Conservation (phyloP, 2,888 invertebrate genomes). For the Machimus rusticus region DNA sequence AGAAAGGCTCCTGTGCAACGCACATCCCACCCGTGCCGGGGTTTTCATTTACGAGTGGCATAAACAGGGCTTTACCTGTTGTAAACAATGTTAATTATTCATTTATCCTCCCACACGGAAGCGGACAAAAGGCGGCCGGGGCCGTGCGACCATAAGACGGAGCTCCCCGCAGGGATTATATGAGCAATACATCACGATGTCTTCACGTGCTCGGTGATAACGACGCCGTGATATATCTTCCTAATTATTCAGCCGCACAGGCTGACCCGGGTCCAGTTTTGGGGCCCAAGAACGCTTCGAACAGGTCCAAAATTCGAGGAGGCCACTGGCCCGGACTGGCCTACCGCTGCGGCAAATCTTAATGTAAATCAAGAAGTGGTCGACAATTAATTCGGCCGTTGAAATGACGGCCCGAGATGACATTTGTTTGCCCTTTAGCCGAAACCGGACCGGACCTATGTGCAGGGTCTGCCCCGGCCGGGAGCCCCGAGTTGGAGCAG, state of each 20-base stretch:
- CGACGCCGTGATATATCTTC: constrained; percentile 11
- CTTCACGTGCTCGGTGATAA: constrained; percentile 23
- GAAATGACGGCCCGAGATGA: background rate
- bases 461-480: background rate
- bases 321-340: background rate
- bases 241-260: background rate
- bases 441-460: background rate
- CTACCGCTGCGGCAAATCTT: background rate
- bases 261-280: background rate
- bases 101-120: constrained; percentile 4
- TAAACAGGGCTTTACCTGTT: constrained; percentile 9
- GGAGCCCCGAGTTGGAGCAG: background rate
- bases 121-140: background rate
- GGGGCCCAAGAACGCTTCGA: background rate
- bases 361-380: background rate
- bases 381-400: background rate
- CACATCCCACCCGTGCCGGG: background rate
- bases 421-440: constrained; percentile 1
- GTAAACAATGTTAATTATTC: constrained; percentile 31
- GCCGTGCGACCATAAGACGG: background rate
- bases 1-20: background rate
- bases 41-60: background rate
- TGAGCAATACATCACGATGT: constrained; percentile 9
- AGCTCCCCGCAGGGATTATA: constrained; percentile 3
- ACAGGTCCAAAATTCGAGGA: background rate